A percentile compares a stretch with the other conserved stretches of the same genome.
Conservation (phyloP, 2,888 invertebrate genomes). For the Drosophila engyochracea region DNA sequence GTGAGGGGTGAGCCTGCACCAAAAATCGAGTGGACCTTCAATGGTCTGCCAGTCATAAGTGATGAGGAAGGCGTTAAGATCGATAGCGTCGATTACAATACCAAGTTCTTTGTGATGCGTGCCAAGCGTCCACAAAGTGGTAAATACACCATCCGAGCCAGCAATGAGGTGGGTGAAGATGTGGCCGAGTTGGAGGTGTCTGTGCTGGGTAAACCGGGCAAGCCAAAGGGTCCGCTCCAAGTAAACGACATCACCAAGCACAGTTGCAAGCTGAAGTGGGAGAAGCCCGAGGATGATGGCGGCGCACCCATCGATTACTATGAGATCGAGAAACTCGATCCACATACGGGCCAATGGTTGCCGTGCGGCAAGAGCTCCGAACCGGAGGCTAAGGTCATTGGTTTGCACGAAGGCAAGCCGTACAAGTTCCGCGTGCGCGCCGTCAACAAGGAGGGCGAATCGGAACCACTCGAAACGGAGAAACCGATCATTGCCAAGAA, state of each 20-base stretch:
- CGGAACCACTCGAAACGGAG: constrained; percentile 97
- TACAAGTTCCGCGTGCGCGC: constrained; percentile 99
- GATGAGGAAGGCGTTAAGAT: constrained; percentile 88
- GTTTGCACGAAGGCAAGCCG: constrained; percentile 96
- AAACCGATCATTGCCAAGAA: constrained; percentile 98
- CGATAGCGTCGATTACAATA: constrained; percentile 95
- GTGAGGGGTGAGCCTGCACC: constrained; percentile 98
- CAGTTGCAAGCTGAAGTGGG: constrained; percentile 96
- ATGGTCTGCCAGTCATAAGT: constrained; percentile 89
- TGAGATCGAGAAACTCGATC: constrained; percentile 97
- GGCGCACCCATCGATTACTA: constrained; percentile 97
- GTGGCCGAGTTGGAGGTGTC: constrained; percentile 95
- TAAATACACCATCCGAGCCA: constrained; percentile 94
- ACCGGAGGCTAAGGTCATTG: constrained; percentile 93
- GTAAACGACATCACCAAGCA: constrained; percentile 96
- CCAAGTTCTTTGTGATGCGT: constrained; percentile 94
- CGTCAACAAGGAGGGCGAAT: constrained; percentile 99
- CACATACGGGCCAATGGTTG: constrained; percentile 96
- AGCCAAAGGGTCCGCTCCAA: constrained; percentile 94
- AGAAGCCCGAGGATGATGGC: constrained; percentile 98
- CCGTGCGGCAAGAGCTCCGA: constrained; percentile 95
- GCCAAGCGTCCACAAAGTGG: constrained; percentile 93
- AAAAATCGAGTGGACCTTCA: constrained; percentile 94
- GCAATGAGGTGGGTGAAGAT: constrained; percentile 97
- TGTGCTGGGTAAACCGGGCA: constrained; percentile 92